Base-by-base conservation (phyloP, 2,888 invertebrate genomes). In the Heterodera filipjevi region DNA sequence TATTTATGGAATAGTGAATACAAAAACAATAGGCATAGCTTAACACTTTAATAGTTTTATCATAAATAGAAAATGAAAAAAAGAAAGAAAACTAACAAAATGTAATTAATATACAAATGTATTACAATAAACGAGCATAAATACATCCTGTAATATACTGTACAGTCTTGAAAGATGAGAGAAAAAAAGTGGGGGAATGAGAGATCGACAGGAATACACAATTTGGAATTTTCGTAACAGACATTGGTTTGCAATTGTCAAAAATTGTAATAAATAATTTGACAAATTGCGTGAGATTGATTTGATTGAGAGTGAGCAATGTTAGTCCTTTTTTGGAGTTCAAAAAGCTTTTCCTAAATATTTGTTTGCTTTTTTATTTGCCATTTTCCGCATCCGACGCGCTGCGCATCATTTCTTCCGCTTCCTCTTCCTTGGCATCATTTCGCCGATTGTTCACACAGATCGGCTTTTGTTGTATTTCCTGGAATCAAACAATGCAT, bases 391-490 rank as follows among this genome's bases (percentile, higher is more conserved):
- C 68, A 12, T 68, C 68, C 68, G 32, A 35, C 68, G 33, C 68
- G 68, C 39, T 44, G 3, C 33, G n/a, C 71, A 75, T 64, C 68
- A 66, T 33, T 75, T 44, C 64, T 19, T 64, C 75, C 19, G 46
- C 75, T 39, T 66, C 66, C 32, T 46, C 66, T 27, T 33, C 44
- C 68, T 75, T 75, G 30, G 64, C 66, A 22, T 53, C 59, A 22
- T 14, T 71, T 49, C 77, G 64, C 59, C 71, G 72, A 39, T 75
- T 75, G n/a, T 75, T 75, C 35, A 75, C 59, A 44, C 75, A 75
- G 22, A 75, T 68, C 30, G 75, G 75, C 66, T 75, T 75, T 27
- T 68, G 68, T 33, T 68, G 68, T 1, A 75, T 44, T 59, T 64
- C 75, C 64, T 75, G 32, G 12, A 64, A 27, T 19, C 3, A 59